A percentile compares a stretch with the other conserved stretches of the same genome.
Conservation (phyloP, 64 coral and sea anemone genomes). For the Exaiptasia diaphana region DNA sequence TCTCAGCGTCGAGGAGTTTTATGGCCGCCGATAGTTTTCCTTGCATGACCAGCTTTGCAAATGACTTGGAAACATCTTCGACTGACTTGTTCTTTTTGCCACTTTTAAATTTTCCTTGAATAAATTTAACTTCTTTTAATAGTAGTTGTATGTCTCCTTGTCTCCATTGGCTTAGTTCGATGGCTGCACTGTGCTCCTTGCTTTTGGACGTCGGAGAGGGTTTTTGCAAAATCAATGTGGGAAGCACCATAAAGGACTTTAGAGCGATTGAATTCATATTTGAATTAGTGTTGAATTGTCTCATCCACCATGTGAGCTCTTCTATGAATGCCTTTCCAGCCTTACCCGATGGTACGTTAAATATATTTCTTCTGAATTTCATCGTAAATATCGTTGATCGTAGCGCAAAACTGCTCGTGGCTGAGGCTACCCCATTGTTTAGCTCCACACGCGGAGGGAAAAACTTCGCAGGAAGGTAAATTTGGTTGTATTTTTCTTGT, state of each 20-base stretch:
- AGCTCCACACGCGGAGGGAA: too few relatives aligned
- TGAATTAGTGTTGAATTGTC: not conserved
- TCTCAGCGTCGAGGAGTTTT: not conserved
- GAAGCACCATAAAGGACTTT: not conserved
- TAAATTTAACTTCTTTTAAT: not conserved
- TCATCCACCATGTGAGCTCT: not conserved
- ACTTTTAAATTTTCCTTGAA: not conserved
- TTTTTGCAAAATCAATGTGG: not conserved
- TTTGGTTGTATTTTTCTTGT: not conserved
- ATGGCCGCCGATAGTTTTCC: not conserved
- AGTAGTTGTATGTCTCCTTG: not conserved
- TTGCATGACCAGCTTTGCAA: not conserved
- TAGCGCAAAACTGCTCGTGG: not conserved
- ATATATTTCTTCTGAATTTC: constrained; percentile 11
- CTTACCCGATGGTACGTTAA: constrained; percentile 1
- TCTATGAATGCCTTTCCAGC: not conserved
- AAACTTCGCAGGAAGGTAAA: not conserved
- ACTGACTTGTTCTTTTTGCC: not conserved
- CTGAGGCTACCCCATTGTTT: not conserved
- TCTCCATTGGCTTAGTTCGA: not conserved
- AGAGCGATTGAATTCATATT: not conserved
- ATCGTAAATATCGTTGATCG: constrained; percentile 4
- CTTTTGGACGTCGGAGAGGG: not conserved
- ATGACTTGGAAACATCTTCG: not conserved
- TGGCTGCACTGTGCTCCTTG: not conserved